Evolutionary conservation across 2,113 vertebrate species (phyloP), one percentile per base, ranked within the genome.

Genomic region (Aegithalos caudatus): DNA sequence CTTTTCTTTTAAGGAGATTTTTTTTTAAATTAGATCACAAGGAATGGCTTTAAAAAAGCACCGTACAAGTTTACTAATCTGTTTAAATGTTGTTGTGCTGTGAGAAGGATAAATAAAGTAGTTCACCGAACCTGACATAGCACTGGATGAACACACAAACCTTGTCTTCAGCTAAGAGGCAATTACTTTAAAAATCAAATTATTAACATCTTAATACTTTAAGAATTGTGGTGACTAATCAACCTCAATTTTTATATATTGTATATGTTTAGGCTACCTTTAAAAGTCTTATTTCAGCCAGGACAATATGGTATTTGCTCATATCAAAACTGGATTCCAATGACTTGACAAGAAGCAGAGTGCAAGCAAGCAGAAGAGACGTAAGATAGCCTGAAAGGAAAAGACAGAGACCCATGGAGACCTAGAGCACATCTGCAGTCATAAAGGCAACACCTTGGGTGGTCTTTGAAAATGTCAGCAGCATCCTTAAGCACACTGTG

Each of bases 391-490:
- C 45, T 60, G 79, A 87, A 93, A 95, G 79, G 74, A 92, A 85
- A 87, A 92, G 81, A 76, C 71, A 91, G 29, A 27, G 86, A 89
- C 92, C 94, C 71, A 81, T 10, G 33, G 94, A 97, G 96, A 95
- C 18, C 54, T 89, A 96, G 86, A 95, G 77, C 83, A 51, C 82
- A 96, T 95, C 97, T 97, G 89, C 77, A 92, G 84, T 78, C 92
- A 92, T 83, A 97, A 96, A 95, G 70, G 78, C 86, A 97, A 95
- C 95, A 97, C 92, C 92, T 95, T 94, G 47, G 84, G 97, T 97
- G 96, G 97, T 97, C 96, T 97, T 97, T 97, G 91, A 91, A 98
- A 98, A 97, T 97, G 97, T 98, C 97, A 98, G 80, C 90, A 94
- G 70, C 88, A 37, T 97, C 96, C 97, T 97, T 95, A 92, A 97